Evolutionary conservation across 2,888 invertebrate genomes (phyloP), one percentile per base, ranked within the genome.

Genomic region (Brachycybe producta): DNA sequence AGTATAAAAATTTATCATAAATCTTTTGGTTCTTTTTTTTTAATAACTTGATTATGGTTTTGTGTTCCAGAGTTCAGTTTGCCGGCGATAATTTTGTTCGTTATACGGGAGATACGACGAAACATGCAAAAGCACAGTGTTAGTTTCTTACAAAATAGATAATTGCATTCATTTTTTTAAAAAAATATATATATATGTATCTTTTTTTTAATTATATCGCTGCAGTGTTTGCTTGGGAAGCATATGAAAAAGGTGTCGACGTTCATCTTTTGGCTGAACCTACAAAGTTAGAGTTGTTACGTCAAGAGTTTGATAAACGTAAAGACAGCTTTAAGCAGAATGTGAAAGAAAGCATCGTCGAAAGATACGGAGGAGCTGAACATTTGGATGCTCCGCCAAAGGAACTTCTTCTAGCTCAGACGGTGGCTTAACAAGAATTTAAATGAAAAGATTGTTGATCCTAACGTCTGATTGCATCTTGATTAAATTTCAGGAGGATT

Each of bases 221-320:
- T 56, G 4, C 59, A 68, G 65, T 91, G 63, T 97, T 97, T 75
- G 94, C 95, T 2, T 97, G 97, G 95, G 92, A 95, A 63, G 94
- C 94, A 3, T 84, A 86, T 63, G 83, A 86, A 50, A 78, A 82
- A 58, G 92, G 94, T 3, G 83, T 94, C 0, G 92, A 94, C 70
- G 90, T 94, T 23, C 91, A 95, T 66, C 75, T 95, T 51, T 75
- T 97, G 57, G 97, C 97, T 2, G 98, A 98, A 67, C 98, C 98
- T 5, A 99, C 98, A 11, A 95, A 95, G 68, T 71, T 97, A 55
- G 97, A 95, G 67, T 69, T 90, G 59, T 69, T 98, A 52, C 83
- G 91, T 66, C 77, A 82, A 49, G 86, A 95, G 67, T 95, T 88
- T 66, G 82, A 83, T 52, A 78, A 84, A 58, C 86, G 91, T 66